phyloP scores from a whole-genome alignment of 2,888 invertebrate genomes.

The Heteromurus nitidus region DNA sequence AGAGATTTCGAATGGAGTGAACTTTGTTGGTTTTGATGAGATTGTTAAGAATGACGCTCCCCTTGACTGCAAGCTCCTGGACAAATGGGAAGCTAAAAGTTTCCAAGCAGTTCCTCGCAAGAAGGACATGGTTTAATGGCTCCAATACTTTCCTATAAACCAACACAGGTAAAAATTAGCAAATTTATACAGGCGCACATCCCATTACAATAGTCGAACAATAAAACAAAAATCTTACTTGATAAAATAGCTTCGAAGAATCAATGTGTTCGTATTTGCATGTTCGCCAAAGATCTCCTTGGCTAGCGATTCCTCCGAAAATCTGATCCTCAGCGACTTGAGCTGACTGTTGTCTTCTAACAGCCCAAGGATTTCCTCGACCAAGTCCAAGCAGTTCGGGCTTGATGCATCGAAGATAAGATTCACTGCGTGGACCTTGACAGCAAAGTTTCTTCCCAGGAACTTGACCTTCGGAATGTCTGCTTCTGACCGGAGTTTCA shows the following conservation, averaged over 20 bases:
- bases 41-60: conserved; percentile 57
- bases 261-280: conserved; percentile 56
- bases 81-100: conserved; percentile 72
- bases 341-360: conserved; percentile 68
- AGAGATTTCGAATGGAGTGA: conserved; percentile 66
- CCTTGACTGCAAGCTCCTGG: conserved; percentile 65
- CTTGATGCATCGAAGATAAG: conserved; percentile 67
- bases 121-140: conserved; percentile 66
- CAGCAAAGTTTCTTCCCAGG: conserved; percentile 64
- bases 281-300: conserved; percentile 60
- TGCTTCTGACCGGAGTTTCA: conserved; percentile 53
- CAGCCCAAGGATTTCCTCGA: conserved; percentile 64
- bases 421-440: conserved; percentile 67
- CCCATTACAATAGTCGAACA: neutral
- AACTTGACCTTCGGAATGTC: conserved; percentile 65
- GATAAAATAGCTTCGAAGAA: conserved; percentile 66
- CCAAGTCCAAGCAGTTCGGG: conserved; percentile 67
- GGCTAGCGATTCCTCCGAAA: conserved; percentile 67
- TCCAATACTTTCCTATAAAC: conserved; percentile 66
- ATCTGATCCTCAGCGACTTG: conserved; percentile 66
- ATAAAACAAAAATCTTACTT: conserved; percentile 51
- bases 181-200: neutral
- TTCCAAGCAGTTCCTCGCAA: conserved; percentile 68
- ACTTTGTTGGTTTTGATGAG: conserved; percentile 63
- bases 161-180: conserved; percentile 17